Percentiles rank a stretch among this genome's conserved stretches.
Conservation (phyloP, 2,888 invertebrate species). For the Odiellus spinosus region DNA sequence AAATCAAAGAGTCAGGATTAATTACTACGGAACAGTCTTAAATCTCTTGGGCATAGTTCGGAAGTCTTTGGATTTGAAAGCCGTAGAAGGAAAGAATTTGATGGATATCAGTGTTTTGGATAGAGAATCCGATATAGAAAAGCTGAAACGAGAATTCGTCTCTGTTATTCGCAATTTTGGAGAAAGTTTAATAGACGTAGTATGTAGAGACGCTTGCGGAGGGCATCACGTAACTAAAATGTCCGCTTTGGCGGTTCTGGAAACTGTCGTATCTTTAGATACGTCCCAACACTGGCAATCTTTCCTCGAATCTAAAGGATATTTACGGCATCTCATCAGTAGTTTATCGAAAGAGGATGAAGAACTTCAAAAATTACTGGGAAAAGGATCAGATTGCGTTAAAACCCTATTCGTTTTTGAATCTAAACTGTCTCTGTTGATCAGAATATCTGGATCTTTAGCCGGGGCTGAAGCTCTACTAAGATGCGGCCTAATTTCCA, state of each 20-base stretch:
- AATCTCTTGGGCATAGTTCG: conserved; percentile 54
- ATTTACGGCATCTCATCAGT: conserved; percentile 65
- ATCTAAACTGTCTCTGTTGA: conserved; percentile 13
- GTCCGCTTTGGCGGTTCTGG: conserved; percentile 65
- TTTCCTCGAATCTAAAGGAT: conserved; percentile 36
- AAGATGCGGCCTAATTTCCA: conserved; percentile 12
- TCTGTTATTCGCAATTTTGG: conserved; percentile 56
- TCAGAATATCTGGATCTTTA: conserved; percentile 11
- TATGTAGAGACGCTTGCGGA: conserved; percentile 72
- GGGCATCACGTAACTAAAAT: conserved; percentile 77
- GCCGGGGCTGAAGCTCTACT: conserved; percentile 12
- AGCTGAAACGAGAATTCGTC: conserved; percentile 31
- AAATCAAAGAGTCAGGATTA: conserved; percentile 66
- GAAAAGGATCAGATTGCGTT: conserved; percentile 8
- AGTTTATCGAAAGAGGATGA: conserved; percentile 58
- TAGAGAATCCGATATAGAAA: conserved; percentile 27
- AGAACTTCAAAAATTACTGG: conserved; percentile 26
- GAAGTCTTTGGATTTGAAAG: conserved; percentile 11
- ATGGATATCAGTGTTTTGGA: conserved; percentile 10
- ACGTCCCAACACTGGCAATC: conserved; percentile 35
- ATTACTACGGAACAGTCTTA: conserved; percentile 66
- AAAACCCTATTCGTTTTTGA: conserved; percentile 15
- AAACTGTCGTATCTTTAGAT: conserved; percentile 58
- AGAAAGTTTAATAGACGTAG: conserved; percentile 57
- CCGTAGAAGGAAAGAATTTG: neutral